Base-by-base conservation (phyloP, 2,113 vertebrate genomes). In the Azemiops feae region DNA sequence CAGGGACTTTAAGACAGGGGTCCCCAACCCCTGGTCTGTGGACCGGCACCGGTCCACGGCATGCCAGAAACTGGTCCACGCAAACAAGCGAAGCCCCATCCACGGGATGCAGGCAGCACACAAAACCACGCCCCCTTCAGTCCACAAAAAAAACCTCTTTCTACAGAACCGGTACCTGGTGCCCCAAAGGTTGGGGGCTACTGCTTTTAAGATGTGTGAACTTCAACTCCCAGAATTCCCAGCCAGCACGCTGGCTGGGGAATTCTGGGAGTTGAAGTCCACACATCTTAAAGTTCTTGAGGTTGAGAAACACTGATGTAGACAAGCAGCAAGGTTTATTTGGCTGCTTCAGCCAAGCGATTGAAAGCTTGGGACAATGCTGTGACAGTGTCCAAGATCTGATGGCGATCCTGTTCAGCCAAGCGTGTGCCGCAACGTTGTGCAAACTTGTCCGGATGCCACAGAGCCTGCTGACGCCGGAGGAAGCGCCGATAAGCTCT, bases 281-380 rank as follows among this genome's bases (percentile, higher is more conserved):
- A 22, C 3, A 7, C 74, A 39, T 43, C 34, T 39, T 39, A 34
- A 81, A 39, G 34, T 22, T 20, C 18, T 18, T 9, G 74, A 43
- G 74, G 74, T 7, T 3, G 34, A 81, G 74, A 81, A 43, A 39
- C 7, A 39, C 74, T 22, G n/a, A 43, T 43, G 43, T 45, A 8
- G 14, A 4, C 23, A 87, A 43, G 47, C 30, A 58, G 53, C 3
- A 39, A 22, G 52, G 6, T 9, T 98, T 95, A 98, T 54, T 97
- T 97, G 90, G 97, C 96, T 60, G 95, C 98, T 93, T 98, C 98
- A 0, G 98, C 98, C 3, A 98, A 96, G 69, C 96, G 97, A 96
- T 99, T 99, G 89, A 99, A 98, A 93, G 98, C 98, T 97, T 99
- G 98, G 2, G 99, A 99, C 87, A 99, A 97, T 22, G 98, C 97